Base-by-base conservation (phyloP, 2,888 invertebrate genomes). In the Ecdyonurus torrentis region DNA sequence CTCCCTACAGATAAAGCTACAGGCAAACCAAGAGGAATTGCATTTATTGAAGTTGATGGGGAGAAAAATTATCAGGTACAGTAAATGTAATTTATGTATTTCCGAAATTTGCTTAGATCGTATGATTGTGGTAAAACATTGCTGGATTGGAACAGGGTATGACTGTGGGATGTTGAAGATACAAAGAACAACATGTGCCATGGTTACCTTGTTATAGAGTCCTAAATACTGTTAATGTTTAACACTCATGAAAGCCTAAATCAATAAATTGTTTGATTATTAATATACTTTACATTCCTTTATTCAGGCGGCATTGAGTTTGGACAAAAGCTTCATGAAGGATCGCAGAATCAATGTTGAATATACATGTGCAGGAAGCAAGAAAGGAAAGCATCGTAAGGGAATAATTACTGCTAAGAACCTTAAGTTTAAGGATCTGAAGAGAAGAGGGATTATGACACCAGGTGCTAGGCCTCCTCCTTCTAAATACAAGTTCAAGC, bases 241-340 rank as follows among this genome's bases (percentile, higher is more conserved):
- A n/a, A n/a, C n/a, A n/a, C n/a, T n/a, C n/a, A n/a, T n/a, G n/a
- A n/a, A n/a, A n/a, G n/a, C n/a, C n/a, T n/a, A n/a, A n/a, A n/a
- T n/a, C n/a, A n/a, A n/a, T n/a, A n/a, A n/a, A n/a, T n/a, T n/a
- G n/a, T n/a, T n/a, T n/a, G n/a, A n/a, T n/a, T n/a, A n/a, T n/a
- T n/a, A n/a, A n/a, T n/a, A n/a, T n/a, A n/a, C n/a, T 55, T 63
- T 64, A 20, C 55, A 58, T 63, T 63, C 61, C 63, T 59, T 61
- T 67, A 73, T 72, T 60, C 71, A 78, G 78, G 78, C 76, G 75
- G 76, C 70, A 60, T 67, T 79, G 2, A 72, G 76, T 2, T 66
- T 78, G 63, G 74, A 79, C 68, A 71, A 75, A 25, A 71, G 77
- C 2, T 69, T 70, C 15, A 7, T 79, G 1, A 72, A 72, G 19